A percentile compares a stretch with the other conserved stretches of the same genome.
phyloP scores from a whole-genome alignment of 2,797 vertebrate species.

The Acropternis orthonyx region DNA sequence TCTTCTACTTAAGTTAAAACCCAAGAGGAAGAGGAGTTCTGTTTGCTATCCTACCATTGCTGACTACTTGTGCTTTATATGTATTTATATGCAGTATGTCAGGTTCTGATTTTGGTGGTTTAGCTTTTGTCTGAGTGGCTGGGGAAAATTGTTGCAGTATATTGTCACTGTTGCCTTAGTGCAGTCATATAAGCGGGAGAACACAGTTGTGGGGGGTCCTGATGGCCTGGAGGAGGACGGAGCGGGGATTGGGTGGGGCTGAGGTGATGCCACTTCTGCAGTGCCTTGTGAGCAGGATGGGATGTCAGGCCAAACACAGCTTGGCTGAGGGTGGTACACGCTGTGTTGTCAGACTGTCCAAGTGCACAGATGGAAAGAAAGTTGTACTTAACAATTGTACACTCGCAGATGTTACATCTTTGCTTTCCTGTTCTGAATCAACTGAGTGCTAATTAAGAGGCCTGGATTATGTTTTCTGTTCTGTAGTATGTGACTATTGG shows the following conservation, averaged over 20 bases:
- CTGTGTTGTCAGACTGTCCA: not conserved
- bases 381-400: not conserved
- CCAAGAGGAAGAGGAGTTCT: not conserved
- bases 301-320: not conserved
- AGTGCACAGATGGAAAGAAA: not conserved
- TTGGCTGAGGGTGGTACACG: not conserved
- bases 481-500: not conserved
- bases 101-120: not conserved
- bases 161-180: not conserved
- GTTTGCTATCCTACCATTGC: not conserved
- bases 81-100: not conserved
- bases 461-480: not conserved
- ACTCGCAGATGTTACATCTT: not conserved
- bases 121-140: not conserved
- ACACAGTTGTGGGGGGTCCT: not conserved
- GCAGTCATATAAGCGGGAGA: not conserved
- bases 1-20: not conserved
- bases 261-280: not conserved
- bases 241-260: not conserved
- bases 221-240: not conserved
- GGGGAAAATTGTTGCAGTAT: not conserved
- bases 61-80: not conserved
- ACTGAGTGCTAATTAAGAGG: not conserved
- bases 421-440: not conserved
- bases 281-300: not conserved